These are phyloP conservation scores for Campoletis sonorensis DNA, from an alignment of 1,140 invertebrate genomes.

Conservation along the genomic window DNA sequence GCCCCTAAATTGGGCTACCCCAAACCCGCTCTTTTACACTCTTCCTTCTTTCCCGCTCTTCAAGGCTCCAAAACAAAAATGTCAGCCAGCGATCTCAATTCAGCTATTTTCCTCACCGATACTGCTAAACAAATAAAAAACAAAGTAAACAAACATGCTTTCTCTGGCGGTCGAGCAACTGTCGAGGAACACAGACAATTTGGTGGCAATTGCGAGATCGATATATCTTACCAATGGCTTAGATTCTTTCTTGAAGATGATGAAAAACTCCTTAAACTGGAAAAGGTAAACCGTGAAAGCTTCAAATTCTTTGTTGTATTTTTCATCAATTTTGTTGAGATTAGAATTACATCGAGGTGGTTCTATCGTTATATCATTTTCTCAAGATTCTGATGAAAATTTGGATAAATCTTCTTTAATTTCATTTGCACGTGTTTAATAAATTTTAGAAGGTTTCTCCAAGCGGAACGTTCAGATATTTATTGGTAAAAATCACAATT, in stretches of 20 bases:
- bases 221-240: slow-evolving; percentile 97
- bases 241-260: slow-evolving; percentile 98
- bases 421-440: no score
- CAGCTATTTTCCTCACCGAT: slow-evolving; percentile 96
- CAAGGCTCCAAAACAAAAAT: slow-evolving; percentile 99
- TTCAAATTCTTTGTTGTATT: neutral
- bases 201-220: slow-evolving; percentile 97
- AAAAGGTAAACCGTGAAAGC: slow-evolving; percentile 79
- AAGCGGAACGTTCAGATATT: no score
- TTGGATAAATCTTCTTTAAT: no score
- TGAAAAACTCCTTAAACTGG: slow-evolving; percentile 88
- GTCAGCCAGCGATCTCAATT: slow-evolving; percentile 96
- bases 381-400: no score
- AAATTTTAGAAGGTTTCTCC: no score
- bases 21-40: slow-evolving; percentile 97
- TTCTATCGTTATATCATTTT: no score
- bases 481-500: no score
- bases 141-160: slow-evolving; percentile 99
- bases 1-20: slow-evolving; percentile 90
- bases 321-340: neutral
- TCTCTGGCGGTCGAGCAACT: slow-evolving; percentile 96
- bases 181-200: slow-evolving; percentile 93
- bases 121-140: slow-evolving; percentile 98
- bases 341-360: no score
- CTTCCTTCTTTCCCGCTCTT: slow-evolving; percentile 95